Conservation (phyloP, 2,797 vertebrate species). For the Paedocypris micromegethes region DNA sequence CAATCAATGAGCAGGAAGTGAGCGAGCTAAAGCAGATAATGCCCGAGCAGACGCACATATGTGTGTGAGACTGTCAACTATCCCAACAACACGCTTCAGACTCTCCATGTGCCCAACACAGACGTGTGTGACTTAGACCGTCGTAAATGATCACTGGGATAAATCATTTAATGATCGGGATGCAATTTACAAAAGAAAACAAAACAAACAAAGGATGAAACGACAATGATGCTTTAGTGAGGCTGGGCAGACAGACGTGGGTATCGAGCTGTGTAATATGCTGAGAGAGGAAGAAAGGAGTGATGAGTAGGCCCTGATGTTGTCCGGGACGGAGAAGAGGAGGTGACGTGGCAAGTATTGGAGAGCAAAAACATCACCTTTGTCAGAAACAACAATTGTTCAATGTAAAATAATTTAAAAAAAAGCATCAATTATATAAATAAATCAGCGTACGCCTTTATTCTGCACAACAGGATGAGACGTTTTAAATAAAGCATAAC, state of each 20-base stretch:
- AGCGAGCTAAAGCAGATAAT: not conserved
- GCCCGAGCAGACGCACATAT: not conserved
- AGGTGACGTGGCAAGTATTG: conserved; percentile 11
- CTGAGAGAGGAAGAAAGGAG: conserved; percentile 16
- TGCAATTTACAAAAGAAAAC: not conserved
- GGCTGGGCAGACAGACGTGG: not conserved
- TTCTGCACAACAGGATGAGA: no score
- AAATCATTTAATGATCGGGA: no score
- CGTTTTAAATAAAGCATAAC: no score
- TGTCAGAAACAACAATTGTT: not conserved
- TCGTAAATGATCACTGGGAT: no score
- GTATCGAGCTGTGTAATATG: conserved; percentile 35
- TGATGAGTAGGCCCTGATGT: conserved; percentile 31
- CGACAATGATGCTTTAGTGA: not conserved
- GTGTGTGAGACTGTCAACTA: not conserved
- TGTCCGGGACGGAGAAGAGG: conserved; percentile 1
- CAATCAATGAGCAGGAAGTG: conserved; percentile 1
- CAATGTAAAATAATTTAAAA: no score
- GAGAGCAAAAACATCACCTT: not conserved
- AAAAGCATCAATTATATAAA: no score
- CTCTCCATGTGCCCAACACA: not conserved
- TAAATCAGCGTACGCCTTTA: no score
- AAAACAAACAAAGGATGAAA: not conserved
- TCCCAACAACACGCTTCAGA: not conserved
- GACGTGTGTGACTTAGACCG: not conserved